Evolutionary conservation across 2,113 vertebrate genomes (phyloP), one percentile per base, ranked within the genome.

Genomic region (Spea multiplicata): DNA sequence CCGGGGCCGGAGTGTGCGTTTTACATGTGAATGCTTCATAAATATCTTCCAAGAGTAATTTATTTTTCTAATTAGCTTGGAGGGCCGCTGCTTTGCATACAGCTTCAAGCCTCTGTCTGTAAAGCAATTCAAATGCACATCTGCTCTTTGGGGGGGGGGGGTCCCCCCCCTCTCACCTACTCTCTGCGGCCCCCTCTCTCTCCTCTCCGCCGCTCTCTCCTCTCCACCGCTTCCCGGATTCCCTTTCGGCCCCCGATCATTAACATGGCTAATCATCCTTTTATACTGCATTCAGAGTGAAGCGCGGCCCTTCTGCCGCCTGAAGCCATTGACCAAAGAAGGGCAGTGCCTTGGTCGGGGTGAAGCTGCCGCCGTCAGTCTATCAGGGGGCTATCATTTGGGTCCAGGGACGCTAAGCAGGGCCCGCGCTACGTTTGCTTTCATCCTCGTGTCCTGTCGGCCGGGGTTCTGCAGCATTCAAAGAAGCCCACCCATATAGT

Each of bases 121-220:
- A 86, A 86, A 85, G 88, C 84, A 80, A 5, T 86, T 88, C 75
- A 87, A 62, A 85, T 80, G 64, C 74, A 77, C 81, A 89, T 80
- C 81, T 88, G 74, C 83, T 87, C 74, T 85, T 86, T 49, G 82
- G 71, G 86, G 30, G 30, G 30, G 30, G 30, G 30, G 30, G 30
- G n/a, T n/a, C n/a, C 2, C 30, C 30, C 30, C 30, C 30, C 30
- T 30, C 30, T 30, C 30, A 87, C 86, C 75, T 83, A 85, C 83
- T 80, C 64, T 47, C 76, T 80, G 81, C 83, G 81, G 80, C 86
- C 73, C 73, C 57, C 59, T 8, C 53, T 5, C 45, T n/a, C 71
- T 74, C 9, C 57, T 74, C 45, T 7, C 57, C n/a, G 14, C 45
- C n/a, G n/a, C 66, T 70, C 17, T 70, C n/a, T 7, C 67, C 47